Evolutionary conservation across 2,797 vertebrate species (phyloP).

Genomic region (Enteromius viviparus): DNA sequence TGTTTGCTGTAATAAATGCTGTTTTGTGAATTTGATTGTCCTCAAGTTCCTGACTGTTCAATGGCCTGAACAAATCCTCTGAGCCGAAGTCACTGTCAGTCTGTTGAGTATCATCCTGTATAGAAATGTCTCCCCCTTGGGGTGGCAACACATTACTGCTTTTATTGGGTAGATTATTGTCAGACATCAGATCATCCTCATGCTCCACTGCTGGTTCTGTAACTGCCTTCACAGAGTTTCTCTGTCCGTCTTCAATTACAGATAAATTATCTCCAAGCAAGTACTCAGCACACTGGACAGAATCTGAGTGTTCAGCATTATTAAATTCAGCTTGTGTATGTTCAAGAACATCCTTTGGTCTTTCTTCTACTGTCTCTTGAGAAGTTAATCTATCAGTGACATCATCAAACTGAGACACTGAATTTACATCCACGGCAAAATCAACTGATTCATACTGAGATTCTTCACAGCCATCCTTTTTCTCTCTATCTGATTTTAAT

Average conservation of each 20-base stretch:
- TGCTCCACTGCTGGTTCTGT: not conserved
- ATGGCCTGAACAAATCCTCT: constrained; percentile 6
- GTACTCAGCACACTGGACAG: not conserved
- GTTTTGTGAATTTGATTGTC: not conserved
- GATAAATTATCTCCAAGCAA: not conserved
- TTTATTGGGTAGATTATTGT: not conserved
- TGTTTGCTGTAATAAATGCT: not conserved
- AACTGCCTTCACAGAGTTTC: not conserved
- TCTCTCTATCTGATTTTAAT: constrained; percentile 17
- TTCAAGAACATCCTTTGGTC: not conserved
- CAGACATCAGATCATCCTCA: not conserved
- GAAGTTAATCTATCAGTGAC: not conserved
- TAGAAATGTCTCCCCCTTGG: not conserved
- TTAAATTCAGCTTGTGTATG: not conserved
- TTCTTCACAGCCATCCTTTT: constrained; percentile 4
- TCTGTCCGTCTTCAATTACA: constrained; percentile 29
- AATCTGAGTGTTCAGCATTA: not conserved
- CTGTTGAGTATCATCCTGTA: not conserved
- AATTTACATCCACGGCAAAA: not conserved
- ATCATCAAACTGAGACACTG: constrained; percentile 4
- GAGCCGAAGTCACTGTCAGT: constrained; percentile 1
- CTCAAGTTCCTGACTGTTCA: not conserved
- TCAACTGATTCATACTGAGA: not conserved
- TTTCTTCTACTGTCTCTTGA: not conserved
- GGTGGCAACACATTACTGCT: not conserved